Base-by-base conservation (phyloP, 2,888 invertebrate species). In the Tubiluchus corallicola region DNA sequence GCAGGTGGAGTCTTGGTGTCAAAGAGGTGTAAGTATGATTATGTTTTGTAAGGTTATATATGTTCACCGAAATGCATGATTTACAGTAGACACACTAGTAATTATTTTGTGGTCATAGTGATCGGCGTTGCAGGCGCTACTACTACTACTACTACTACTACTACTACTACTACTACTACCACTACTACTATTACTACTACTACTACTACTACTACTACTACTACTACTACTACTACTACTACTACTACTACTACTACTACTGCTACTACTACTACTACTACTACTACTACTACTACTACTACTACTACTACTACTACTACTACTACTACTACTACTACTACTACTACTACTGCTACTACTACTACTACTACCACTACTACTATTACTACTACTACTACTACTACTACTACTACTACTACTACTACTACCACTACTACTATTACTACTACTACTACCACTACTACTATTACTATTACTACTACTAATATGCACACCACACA, bases 131-230 rank as follows among this genome's bases (percentile, higher is more conserved):
- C 29, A 9, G 29, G 5, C n/a, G 29, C 29, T 29, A n/a, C 29
- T 29, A n/a, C 29, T 29, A n/a, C 29, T 29, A n/a, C 29, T 29
- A n/a, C 29, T 29, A n/a, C 29, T 29, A n/a, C 29, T 29, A n/a
- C 29, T 29, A n/a, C 29, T 29, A n/a, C 29, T 29, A n/a, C 29
- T 29, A n/a, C 29, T 29, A n/a, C 29, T 29, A n/a, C 29, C n/a
- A n/a, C 29, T 29, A n/a, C 29, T 29, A n/a, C 29, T 29, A n/a
- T n/a, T 29, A n/a, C 29, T 29, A n/a, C 29, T 29, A n/a, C 29
- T 29, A n/a, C 29, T 29, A n/a, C 29, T 29, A n/a, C 29, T 29
- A n/a, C 29, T 29, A n/a, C 29, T 29, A n/a, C 29, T 29, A n/a
- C 29, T 29, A n/a, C 29, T 29, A n/a, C 29, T 29, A n/a, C 29